Conservation (phyloP, 1,140 invertebrate species). For the Globodera rostochiensis region DNA sequence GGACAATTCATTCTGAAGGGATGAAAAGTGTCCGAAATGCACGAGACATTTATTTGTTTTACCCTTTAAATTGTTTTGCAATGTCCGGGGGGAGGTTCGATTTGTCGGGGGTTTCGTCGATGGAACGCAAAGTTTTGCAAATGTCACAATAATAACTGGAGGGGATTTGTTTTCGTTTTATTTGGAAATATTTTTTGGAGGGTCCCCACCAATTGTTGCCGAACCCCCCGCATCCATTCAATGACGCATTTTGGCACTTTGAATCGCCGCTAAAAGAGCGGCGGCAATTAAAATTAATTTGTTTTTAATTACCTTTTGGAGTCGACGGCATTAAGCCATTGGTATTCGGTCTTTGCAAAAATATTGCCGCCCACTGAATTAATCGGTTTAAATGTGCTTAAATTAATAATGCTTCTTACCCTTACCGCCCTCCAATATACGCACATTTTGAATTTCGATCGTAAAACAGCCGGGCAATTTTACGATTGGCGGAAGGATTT, state of each 20-base stretch:
- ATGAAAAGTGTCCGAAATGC: neutral
- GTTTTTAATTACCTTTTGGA: neutral
- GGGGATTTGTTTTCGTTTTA: neutral
- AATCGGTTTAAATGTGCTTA: neutral
- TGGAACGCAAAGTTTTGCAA: slow-evolving; percentile 58
- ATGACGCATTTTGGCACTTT: slow-evolving; percentile 63
- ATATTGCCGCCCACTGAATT: slow-evolving; percentile 21
- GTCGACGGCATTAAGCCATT: slow-evolving; percentile 64
- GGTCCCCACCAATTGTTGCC: slow-evolving; percentile 53
- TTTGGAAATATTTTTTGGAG: slow-evolving; percentile 7
- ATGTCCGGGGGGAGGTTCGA: slow-evolving; percentile 16
- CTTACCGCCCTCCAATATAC: slow-evolving; percentile 50
- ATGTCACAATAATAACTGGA: slow-evolving; percentile 64
- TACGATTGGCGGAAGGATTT: slow-evolving; percentile 59
- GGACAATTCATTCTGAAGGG: slow-evolving; percentile 61
- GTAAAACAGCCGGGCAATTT: slow-evolving; percentile 65
- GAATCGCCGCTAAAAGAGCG: slow-evolving; percentile 42
- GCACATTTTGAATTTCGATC: slow-evolving; percentile 63
- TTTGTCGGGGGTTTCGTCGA: slow-evolving; percentile 34
- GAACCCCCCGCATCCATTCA: slow-evolving; percentile 63
- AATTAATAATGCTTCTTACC: slow-evolving; percentile 16
- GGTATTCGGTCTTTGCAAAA: slow-evolving; percentile 65
- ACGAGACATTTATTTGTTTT: neutral
- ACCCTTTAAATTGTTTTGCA: slow-evolving; percentile 40
- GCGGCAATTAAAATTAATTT: slow-evolving; percentile 11